Evolutionary conservation across 2,888 invertebrate genomes (phyloP).

Genomic region (Hyppa rectilinea): DNA sequence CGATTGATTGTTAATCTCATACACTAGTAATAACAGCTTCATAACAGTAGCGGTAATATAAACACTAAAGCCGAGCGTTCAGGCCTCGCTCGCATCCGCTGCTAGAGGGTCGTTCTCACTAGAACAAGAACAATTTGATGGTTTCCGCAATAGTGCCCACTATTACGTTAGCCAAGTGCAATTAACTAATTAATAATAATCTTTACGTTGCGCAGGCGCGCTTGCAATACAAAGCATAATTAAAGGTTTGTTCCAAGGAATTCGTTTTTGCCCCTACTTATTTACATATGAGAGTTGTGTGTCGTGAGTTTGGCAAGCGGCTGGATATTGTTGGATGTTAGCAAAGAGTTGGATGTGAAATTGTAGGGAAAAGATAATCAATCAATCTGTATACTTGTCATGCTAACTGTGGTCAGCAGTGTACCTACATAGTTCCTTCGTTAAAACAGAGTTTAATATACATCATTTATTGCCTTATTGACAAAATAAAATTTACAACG

Average conservation of each 20-base stretch:
- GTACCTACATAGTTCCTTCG: too few relatives aligned
- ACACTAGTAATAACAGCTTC: constrained; percentile 16
- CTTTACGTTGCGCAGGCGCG: constrained; percentile 74
- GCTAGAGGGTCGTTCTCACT: constrained; percentile 87
- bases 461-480: too few relatives aligned
- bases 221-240: constrained; percentile 74
- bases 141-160: constrained; percentile 79
- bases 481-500: too few relatives aligned
- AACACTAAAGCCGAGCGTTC: constrained; percentile 48
- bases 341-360: constrained; percentile 17
- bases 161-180: constrained; percentile 74
- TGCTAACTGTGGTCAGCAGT: too few relatives aligned
- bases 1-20: constrained; percentile 17
- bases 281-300: constrained; percentile 56
- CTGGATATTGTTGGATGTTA: constrained; percentile 17
- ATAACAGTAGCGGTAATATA: constrained; percentile 24
- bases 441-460: too few relatives aligned
- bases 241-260: constrained; percentile 72
- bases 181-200: constrained; percentile 77
- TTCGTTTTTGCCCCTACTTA: constrained; percentile 60
- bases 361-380: constrained; percentile 1
- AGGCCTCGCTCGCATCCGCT: constrained; percentile 86
- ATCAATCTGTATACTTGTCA: not conserved
- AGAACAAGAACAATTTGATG: constrained; percentile 81
- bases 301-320: constrained; percentile 41